Conservation (phyloP, 2,888 invertebrate species). For the Rapana venosa region DNA sequence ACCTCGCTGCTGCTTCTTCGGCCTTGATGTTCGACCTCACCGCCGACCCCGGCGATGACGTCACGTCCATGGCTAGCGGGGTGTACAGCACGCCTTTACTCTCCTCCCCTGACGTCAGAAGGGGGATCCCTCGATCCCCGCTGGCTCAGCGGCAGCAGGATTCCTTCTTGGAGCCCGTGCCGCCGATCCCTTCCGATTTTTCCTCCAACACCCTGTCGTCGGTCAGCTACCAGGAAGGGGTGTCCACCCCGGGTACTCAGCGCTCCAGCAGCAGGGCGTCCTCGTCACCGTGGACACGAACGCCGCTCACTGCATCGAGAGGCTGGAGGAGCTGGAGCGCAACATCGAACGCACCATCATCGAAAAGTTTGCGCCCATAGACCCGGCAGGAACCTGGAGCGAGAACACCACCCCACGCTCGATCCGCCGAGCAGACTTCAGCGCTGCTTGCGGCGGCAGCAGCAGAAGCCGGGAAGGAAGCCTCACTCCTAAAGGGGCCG, state of each 20-base stretch:
- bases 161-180: slow-evolving; percentile 41
- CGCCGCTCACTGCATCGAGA: slow-evolving; percentile 50
- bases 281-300: slow-evolving; percentile 39
- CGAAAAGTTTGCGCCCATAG: slow-evolving; percentile 49
- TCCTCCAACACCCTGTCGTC: slow-evolving; percentile 30
- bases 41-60: slow-evolving; percentile 31
- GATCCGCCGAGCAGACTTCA: neutral
- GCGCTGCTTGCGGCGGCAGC: neutral
- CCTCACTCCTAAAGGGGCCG: slow-evolving; percentile 26
- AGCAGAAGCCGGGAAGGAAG: slow-evolving; percentile 36
- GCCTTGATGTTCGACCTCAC: neutral
- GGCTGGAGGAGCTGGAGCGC: slow-evolving; percentile 51
- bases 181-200: slow-evolving; percentile 41
- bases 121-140: slow-evolving; percentile 38
- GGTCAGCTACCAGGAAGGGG: slow-evolving; percentile 16
- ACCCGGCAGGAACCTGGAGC: neutral
- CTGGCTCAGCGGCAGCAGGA: slow-evolving; percentile 36
- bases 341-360: slow-evolving; percentile 52
- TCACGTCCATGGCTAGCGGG: slow-evolving; percentile 39
- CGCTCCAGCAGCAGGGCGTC: slow-evolving; percentile 23
- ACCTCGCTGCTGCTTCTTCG: slow-evolving; percentile 33
- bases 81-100: slow-evolving; percentile 53
- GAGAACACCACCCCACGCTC: neutral
- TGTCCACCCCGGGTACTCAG: slow-evolving; percentile 32
- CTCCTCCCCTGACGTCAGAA: slow-evolving; percentile 48